phyloP scores from a whole-genome alignment of 2,797 vertebrate genomes.

The Selene dorsalis region DNA sequence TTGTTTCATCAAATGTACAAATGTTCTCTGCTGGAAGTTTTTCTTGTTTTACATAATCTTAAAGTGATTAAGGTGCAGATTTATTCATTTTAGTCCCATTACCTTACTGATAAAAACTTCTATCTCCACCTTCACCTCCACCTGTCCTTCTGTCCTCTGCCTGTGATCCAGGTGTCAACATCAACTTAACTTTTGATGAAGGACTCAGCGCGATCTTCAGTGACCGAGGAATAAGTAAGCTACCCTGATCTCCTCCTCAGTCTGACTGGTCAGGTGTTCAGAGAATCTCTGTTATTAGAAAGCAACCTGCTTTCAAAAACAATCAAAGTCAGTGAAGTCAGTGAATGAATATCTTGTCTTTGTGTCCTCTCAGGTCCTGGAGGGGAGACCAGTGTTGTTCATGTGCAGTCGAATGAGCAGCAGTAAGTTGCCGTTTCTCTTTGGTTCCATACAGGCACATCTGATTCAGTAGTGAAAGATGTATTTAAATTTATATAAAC shows the following conservation, averaged over 20 bases:
- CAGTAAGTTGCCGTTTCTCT: conserved; percentile 56
- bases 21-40: not conserved
- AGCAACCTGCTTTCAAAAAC: not conserved
- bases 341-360: not conserved
- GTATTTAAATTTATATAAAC: not conserved
- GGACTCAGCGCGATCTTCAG: conserved; percentile 81
- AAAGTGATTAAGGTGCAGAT: not conserved
- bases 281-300: not conserved
- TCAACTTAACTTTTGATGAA: conserved; percentile 80
- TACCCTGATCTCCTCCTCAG: not conserved
- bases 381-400: conserved; percentile 53
- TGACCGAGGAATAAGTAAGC: conserved; percentile 68
- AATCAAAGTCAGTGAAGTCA: not conserved
- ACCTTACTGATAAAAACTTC: not conserved
- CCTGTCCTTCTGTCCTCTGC: conserved; percentile 2
- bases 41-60: not conserved
- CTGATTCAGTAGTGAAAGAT: not conserved
- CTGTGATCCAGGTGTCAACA: conserved; percentile 60
- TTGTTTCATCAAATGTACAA: not conserved
- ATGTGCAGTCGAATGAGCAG: conserved; percentile 67
- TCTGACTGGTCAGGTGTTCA: not conserved
- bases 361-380: conserved; percentile 35
- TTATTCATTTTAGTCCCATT: not conserved
- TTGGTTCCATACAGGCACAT: not conserved
- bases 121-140: not conserved